These are phyloP conservation scores for Lepidonotus clava DNA, from an alignment of 2,888 invertebrate species.

Conservation along the genomic window DNA sequence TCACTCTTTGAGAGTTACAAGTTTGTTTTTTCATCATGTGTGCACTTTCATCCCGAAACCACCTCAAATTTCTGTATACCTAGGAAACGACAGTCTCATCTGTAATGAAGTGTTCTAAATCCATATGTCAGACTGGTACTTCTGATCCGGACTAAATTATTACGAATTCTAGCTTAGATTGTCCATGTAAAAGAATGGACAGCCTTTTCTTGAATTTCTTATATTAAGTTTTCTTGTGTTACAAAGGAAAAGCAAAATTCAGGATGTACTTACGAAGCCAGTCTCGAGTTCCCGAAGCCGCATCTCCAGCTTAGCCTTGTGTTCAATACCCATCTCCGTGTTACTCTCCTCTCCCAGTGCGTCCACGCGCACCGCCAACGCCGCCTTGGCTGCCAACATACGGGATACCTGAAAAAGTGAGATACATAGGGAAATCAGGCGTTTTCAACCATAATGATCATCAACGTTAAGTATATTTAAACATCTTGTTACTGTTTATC, in stretches of 20 bases:
- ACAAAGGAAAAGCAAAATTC: neutral
- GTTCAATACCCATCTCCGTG: constrained; percentile 92
- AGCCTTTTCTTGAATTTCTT: too few species aligned
- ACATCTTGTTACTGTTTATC: too few species aligned
- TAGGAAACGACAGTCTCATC: neutral
- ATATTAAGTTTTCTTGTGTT: neutral
- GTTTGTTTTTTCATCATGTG: too few species aligned
- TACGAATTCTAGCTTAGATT: neutral
- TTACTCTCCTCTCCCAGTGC: constrained; percentile 93
- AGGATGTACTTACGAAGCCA: constrained; percentile 81
- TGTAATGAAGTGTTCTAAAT: neutral
- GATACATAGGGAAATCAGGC: too few species aligned
- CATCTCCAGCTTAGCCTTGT: constrained; percentile 92
- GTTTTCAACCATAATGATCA: too few species aligned
- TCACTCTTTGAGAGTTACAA: too few species aligned
- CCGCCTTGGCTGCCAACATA: constrained; percentile 97
- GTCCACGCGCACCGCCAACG: constrained; percentile 95
- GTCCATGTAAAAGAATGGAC: neutral
- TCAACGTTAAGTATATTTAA: too few species aligned
- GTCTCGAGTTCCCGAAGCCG: constrained; percentile 88
- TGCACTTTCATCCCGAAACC: too few species aligned
- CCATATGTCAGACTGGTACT: neutral
- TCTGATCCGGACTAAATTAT: neutral
- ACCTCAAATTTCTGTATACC: too few species aligned
- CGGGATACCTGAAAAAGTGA: constrained; percentile 85